These are phyloP conservation scores for Spodoptera picta DNA, from an alignment of 2,888 invertebrate genomes.

Conservation along the genomic window DNA sequence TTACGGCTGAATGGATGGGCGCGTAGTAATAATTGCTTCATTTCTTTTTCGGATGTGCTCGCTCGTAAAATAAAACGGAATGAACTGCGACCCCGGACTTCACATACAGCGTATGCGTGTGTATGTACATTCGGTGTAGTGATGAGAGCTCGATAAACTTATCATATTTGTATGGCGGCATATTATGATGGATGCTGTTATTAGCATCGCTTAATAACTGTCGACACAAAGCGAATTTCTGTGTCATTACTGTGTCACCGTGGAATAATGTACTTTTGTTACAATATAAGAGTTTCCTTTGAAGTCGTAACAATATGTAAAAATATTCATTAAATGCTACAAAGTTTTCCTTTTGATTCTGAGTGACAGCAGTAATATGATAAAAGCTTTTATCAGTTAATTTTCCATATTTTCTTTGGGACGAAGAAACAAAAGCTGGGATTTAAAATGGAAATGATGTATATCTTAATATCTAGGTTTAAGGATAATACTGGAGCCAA, in stretches of 20 bases:
- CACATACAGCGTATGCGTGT: constrained; percentile 2
- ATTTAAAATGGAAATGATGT: neutral
- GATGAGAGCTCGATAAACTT: constrained; percentile 26
- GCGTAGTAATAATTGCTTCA: constrained; percentile 71
- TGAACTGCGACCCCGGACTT: constrained; percentile 49
- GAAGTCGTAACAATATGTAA: constrained; percentile 35
- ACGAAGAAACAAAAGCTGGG: constrained; percentile 4
- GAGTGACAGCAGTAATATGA: constrained; percentile 19
- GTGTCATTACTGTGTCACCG: constrained; percentile 6
- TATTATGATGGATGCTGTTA: constrained; percentile 10
- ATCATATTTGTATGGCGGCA: constrained; percentile 3
- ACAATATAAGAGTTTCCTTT: constrained; percentile 18
- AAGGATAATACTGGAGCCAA: neutral
- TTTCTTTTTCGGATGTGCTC: constrained; percentile 66
- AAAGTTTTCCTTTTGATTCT: constrained; percentile 34
- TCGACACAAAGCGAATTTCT: constrained; percentile 12
- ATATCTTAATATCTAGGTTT: neutral
- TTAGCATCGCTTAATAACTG: constrained; percentile 1
- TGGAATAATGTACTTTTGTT: constrained; percentile 5
- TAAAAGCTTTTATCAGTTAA: constrained; percentile 31
- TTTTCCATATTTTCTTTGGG: constrained; percentile 14
- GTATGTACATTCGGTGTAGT: constrained; percentile 17
- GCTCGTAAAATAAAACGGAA: constrained; percentile 70
- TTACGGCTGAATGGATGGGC: constrained; percentile 27
- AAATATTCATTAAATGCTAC: constrained; percentile 48